Evolutionary conservation across 1,140 invertebrate species (phyloP), one percentile per base, ranked within the genome.

Genomic region (Drosophila funebris): DNA sequence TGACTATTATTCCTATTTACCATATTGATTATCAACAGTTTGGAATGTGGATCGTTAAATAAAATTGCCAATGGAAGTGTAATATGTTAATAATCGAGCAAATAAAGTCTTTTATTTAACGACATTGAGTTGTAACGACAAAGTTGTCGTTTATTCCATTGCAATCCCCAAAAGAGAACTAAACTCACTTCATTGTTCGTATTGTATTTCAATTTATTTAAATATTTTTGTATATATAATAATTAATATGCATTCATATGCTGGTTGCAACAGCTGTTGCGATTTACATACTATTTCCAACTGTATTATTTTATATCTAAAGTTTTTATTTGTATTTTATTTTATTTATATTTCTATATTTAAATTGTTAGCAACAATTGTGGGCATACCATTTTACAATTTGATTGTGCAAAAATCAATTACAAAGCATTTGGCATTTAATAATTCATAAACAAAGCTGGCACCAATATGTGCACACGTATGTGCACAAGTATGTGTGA

Each of bases 231-330:
- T 67, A 37, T 36, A 66, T 24, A 44, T 61, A 41, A 83, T 83
- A 74, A 71, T 82, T 67, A 73, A 78, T 82, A 63, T 76, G 67
- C 50, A 70, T 74, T 48, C 54, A 62, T 71, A 60, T 66, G 46
- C 46, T 63, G 44, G 31, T 14, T 24, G 43, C 75, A 77, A 50
- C 75, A 77, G 60, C 66, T 64, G 66, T 60, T 57, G 63, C 62
- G 29, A 76, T 73, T 85, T 83, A 83, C 80, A 80, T 48, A 80
- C 60, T 73, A 69, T 76, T 76, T 82, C 43, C 66, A 74, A 74
- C 66, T 74, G 14, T 33, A 70, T 63, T 52, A 56, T 70, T 69
- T 29, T 69, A 54, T 33, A 53, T 54, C 36, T 69, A 69, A 27
- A 29, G 36, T 36, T 41, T 27, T 67, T 33, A 24, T 2, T 58